Evolutionary conservation across 2,113 vertebrate species (phyloP).

Genomic region (Tautogolabrus adspersus): DNA sequence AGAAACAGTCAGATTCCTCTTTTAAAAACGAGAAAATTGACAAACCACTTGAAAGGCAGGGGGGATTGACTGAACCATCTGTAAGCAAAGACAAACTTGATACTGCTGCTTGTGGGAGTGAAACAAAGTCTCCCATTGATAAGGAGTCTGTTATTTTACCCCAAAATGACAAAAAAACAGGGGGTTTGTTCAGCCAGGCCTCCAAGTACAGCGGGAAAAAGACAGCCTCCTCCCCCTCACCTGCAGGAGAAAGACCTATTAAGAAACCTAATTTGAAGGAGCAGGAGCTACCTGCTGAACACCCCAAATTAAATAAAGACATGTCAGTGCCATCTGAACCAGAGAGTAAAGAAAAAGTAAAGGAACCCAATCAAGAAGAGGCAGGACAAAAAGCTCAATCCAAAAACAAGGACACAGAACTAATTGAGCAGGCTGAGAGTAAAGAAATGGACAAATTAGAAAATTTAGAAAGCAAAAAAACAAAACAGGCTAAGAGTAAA

Average conservation of each 20-base stretch:
- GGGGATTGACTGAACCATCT: slow-evolving; percentile 30
- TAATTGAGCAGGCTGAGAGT: slow-evolving; percentile 9
- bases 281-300: slow-evolving; percentile 13
- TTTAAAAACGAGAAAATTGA: slow-evolving; percentile 16
- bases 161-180: slow-evolving; percentile 48
- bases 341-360: slow-evolving; percentile 27
- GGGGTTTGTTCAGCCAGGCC: slow-evolving; percentile 17
- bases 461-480: not conserved
- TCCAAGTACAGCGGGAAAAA: slow-evolving; percentile 26
- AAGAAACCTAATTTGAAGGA: slow-evolving; percentile 16
- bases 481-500: slow-evolving; percentile 26
- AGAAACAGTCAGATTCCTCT: slow-evolving; percentile 12
- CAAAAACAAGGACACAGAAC: slow-evolving; percentile 17
- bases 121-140: slow-evolving; percentile 66
- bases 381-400: not conserved
- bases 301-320: slow-evolving; percentile 20
- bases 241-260: not conserved
- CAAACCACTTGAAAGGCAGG: slow-evolving; percentile 21
- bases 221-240: slow-evolving; percentile 19
- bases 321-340: not conserved
- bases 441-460: slow-evolving; percentile 7
- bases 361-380: slow-evolving; percentile 11
- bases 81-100: slow-evolving; percentile 62
- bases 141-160: slow-evolving; percentile 36
- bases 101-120: slow-evolving; percentile 36